Conservation (phyloP, 2,888 invertebrate species). For the Sthenelais limicola region DNA sequence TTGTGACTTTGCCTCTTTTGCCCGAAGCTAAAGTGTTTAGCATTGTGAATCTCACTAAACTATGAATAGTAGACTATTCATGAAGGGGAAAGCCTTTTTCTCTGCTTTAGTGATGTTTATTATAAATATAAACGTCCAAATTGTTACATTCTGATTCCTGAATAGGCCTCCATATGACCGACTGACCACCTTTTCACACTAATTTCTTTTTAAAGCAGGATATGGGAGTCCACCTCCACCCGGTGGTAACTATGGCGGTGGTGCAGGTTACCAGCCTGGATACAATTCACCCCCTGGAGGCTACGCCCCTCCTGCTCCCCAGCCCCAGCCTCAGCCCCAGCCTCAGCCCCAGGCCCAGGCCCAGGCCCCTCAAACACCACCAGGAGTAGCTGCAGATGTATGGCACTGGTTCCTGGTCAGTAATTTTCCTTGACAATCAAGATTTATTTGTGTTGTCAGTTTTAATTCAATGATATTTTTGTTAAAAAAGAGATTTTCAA, state of each 20-base stretch:
- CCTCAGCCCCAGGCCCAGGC: slow-evolving; percentile 48
- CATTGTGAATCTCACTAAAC: too few relatives aligned
- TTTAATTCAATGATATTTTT: neutral
- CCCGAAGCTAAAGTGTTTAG: too few relatives aligned
- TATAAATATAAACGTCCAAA: too few relatives aligned
- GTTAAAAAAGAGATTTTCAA: slow-evolving; percentile 6
- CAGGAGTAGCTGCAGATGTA: slow-evolving; percentile 64
- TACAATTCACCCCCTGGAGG: slow-evolving; percentile 39
- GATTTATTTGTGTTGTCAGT: too few relatives aligned
- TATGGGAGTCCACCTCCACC: slow-evolving; percentile 39
- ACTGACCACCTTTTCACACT: slow-evolving; percentile 8
- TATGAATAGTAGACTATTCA: too few relatives aligned
- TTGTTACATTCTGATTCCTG: too few relatives aligned
- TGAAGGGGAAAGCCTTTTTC: too few relatives aligned
- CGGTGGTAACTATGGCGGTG: slow-evolving; percentile 15
- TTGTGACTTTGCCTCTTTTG: too few relatives aligned
- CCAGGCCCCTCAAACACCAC: too few relatives aligned
- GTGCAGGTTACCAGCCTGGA: slow-evolving; percentile 2
- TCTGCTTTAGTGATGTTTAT: too few relatives aligned
- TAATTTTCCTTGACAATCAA: too few relatives aligned
- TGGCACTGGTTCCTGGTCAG: slow-evolving; percentile 71
- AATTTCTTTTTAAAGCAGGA: neutral
- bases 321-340: slow-evolving; percentile 7
- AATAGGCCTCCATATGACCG: too few relatives aligned
- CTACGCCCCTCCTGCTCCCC: slow-evolving; percentile 46